Evolutionary conservation across 2,113 vertebrate genomes (phyloP).

Genomic region (Paradisaea rubra): DNA sequence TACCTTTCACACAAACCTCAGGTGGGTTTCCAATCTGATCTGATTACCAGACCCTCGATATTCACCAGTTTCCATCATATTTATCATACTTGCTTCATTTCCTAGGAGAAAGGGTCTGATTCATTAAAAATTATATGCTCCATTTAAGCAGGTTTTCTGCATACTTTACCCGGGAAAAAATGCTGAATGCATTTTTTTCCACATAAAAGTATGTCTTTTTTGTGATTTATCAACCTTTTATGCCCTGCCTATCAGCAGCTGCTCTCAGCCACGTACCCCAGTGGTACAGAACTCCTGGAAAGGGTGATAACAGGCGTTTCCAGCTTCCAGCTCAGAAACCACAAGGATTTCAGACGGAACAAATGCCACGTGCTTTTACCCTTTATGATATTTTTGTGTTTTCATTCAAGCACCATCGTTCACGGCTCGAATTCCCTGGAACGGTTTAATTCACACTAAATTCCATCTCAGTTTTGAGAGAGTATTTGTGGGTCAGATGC

Average conservation of each 20-base stretch:
- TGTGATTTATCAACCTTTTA: conserved; percentile 61
- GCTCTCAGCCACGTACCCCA: not conserved
- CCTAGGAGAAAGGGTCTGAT: conserved; percentile 70
- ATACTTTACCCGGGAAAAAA: conserved; percentile 70
- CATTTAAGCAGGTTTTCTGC: conserved; percentile 77
- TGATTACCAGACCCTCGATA: conserved; percentile 49
- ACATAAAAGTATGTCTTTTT: conserved; percentile 45
- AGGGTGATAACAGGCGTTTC: not conserved
- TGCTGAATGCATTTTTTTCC: conserved; percentile 57
- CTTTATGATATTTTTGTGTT: not conserved
- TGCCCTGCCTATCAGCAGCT: not conserved
- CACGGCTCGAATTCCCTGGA: not conserved
- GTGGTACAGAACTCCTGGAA: not conserved
- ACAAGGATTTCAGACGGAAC: not conserved
- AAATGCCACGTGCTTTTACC: not conserved
- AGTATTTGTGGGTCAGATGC: not conserved
- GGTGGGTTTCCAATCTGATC: conserved; percentile 49
- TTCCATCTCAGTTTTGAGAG: not conserved
- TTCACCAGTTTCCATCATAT: conserved; percentile 57
- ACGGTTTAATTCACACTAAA: not conserved
- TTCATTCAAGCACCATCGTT: not conserved
- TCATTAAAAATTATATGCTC: conserved; percentile 79
- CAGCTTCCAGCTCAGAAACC: not conserved
- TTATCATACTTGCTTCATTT: conserved; percentile 74
- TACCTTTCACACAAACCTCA: conserved; percentile 35